A percentile compares a stretch with the other conserved stretches of the same genome.
phyloP scores from a whole-genome alignment of 1,140 invertebrate species.

The Nasonia giraulti region DNA sequence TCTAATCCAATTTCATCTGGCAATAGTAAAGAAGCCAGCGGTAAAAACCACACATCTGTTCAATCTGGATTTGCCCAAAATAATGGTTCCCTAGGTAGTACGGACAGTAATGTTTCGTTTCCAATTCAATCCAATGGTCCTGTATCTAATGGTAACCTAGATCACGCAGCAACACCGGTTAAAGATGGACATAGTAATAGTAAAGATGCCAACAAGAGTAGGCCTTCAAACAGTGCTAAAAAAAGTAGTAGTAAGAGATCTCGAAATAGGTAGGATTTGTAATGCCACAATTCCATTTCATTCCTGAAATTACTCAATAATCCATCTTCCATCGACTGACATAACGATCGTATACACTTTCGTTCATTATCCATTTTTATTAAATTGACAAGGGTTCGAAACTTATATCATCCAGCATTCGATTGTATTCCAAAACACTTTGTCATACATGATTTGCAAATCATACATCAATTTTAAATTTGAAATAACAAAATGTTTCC shows the following conservation, averaged over 20 bases:
- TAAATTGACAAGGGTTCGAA: conserved; percentile 26
- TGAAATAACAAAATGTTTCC: not conserved
- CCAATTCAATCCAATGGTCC: conserved; percentile 75
- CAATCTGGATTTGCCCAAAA: conserved; percentile 78
- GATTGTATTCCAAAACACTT: not conserved
- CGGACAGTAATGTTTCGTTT: conserved; percentile 78
- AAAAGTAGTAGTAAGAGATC: conserved; percentile 82
- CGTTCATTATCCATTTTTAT: conserved; percentile 4
- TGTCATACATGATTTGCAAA: not conserved
- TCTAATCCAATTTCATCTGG: conserved; percentile 83
- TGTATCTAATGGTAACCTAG: conserved; percentile 73
- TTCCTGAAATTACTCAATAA: conserved; percentile 17
- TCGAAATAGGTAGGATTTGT: conserved; percentile 77
- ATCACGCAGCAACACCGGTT: conserved; percentile 72
- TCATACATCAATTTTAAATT: not conserved
- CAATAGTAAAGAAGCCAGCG: conserved; percentile 79
- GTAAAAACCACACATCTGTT: conserved; percentile 81
- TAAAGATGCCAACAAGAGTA: conserved; percentile 78
- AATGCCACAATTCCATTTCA: conserved; percentile 18
- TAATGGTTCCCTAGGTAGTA: conserved; percentile 77
- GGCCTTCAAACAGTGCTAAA: conserved; percentile 77
- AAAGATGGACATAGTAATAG: conserved; percentile 77
- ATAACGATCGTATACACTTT: not conserved
- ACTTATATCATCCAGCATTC: not conserved
- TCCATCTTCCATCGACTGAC: conserved; percentile 25